phyloP scores from a whole-genome alignment of 2,113 vertebrate genomes.

The Rhegmatorhina hoffmannsi region DNA sequence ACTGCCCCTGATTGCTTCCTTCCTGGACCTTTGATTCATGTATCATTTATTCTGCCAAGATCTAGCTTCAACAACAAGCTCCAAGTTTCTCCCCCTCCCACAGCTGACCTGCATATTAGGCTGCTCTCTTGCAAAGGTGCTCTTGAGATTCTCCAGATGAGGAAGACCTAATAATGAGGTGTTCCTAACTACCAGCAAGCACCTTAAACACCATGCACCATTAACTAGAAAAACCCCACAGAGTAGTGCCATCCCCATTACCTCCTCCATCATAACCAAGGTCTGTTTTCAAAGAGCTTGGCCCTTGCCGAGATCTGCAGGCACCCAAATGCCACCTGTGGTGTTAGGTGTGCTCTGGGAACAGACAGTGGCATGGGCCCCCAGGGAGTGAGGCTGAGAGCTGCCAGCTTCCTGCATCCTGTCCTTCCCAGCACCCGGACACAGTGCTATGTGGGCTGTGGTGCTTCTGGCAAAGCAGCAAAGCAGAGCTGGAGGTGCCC shows the following conservation, averaged over 20 bases:
- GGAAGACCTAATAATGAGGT: not conserved
- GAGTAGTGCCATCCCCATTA: not conserved
- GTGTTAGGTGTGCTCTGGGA: conserved; percentile 50
- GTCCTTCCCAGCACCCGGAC: not conserved
- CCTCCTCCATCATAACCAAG: not conserved
- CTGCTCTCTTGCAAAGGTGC: not conserved
- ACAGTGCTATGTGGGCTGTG: not conserved
- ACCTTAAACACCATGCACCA: accelerated
- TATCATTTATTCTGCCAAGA: not conserved
- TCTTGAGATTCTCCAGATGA: not conserved
- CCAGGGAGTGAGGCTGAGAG: not conserved
- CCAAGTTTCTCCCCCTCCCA: not conserved
- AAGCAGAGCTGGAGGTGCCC: not conserved
- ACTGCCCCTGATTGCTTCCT: not conserved
- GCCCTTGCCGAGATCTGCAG: not conserved
- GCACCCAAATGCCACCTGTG: not conserved
- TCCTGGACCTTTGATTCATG: not conserved
- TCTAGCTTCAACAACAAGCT: not conserved
- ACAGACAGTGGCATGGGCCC: not conserved
- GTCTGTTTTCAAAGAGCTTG: not conserved
- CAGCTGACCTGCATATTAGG: not conserved
- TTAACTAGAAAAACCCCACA: not conserved
- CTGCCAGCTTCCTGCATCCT: not conserved
- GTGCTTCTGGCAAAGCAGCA: not conserved
- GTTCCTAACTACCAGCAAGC: not conserved